Base-by-base conservation (phyloP, 2,113 vertebrate genomes). In the Equus przewalskii region DNA sequence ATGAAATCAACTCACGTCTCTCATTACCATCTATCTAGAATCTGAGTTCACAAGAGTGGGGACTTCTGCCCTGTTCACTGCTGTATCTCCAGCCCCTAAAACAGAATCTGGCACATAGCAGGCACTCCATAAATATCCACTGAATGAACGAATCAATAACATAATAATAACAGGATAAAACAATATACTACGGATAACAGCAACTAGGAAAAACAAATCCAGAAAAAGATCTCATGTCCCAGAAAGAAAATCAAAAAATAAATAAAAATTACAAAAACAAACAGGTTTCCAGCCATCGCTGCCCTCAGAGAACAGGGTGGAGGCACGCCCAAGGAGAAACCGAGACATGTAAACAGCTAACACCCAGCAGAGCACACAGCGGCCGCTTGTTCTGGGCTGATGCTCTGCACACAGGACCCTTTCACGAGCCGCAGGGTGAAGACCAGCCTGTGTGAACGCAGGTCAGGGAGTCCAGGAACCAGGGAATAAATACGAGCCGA, bases 41-140 rank as follows among this genome's bases (percentile, higher is more conserved):
- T 2, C 9, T 33, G 33, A 58, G 46, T 41, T 58, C 16, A 1
- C 0, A 41, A 30, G 62, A 54, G 16, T 2, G 26, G 30, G 58
- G 19, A 26, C 19, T 0, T 18, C 36, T 5, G 11, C 26, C 18
- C 22, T 64, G 1, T 12, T 49, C 4, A 3, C 2, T 44, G 3
- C 12, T 54, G 4, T 33, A 49, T 33, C 36, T 60, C 54, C 5
- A 70, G 65, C 18, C 49, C 62, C 58, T 7, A 1, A 81, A 85
- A 36, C 7, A 67, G 11, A 4, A 14, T 72, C 60, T 41, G 4
- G 62, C 41, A 76, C 58, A 33, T 0, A 14, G 16, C 0, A 69
- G 58, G 60, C 30, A 49, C 79, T 49, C 80, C 11, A 26, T 24
- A 67, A 54, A 85, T 70, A 54, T 1, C 11, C 65, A 54, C 0